Base-by-base conservation (phyloP, 2,113 vertebrate species). In the Megaleporinus macrocephalus region DNA sequence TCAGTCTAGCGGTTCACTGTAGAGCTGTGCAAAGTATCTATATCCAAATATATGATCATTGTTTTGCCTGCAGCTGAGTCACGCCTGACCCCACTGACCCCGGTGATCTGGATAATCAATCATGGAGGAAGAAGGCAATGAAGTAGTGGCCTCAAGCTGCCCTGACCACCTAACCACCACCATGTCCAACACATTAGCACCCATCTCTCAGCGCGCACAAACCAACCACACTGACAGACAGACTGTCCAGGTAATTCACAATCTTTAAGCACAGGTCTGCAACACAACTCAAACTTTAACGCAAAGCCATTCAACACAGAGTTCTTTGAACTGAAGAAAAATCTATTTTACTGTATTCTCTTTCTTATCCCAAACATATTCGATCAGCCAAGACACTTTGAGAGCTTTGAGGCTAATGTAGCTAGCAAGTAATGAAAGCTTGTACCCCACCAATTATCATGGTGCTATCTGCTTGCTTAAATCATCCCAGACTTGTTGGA, bases 231-330 rank as follows among this genome's bases (percentile, higher is more conserved):
- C 80, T 90, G 96, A 98, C 89, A 93, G 96, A 73, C 95, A 97
- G 85, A 95, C 96, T 0, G 96, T 97, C 4, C 96, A 98, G 95
- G 96, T 97, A 95, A 90, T 44, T 16, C 33, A 26, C n/a, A 63
- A 7, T n/a, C n/a, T 36, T 6, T 36, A n/a, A n/a, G n/a, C n/a
- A n/a, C n/a, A n/a, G n/a, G n/a, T n/a, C n/a, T 4, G 36, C 36
- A 36, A 36, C 36, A 36, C 3, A 7, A 36, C 36, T 36, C 36
- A 36, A 36, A 7, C 36, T 36, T 3, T 36, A 36, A 4, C 59
- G 90, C 47, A 27, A n/a, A 36, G 13, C 2, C 1, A 24, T 20
- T 59, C n/a, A 15, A 7, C 4, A 14, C 24, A 65, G 22, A 65
- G 27, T n/a, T 65, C 62, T 68, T 14, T 33, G 7, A 15, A 55